Evolutionary conservation across 1,140 invertebrate species (phyloP).

Genomic region (Chymomyza costata): DNA sequence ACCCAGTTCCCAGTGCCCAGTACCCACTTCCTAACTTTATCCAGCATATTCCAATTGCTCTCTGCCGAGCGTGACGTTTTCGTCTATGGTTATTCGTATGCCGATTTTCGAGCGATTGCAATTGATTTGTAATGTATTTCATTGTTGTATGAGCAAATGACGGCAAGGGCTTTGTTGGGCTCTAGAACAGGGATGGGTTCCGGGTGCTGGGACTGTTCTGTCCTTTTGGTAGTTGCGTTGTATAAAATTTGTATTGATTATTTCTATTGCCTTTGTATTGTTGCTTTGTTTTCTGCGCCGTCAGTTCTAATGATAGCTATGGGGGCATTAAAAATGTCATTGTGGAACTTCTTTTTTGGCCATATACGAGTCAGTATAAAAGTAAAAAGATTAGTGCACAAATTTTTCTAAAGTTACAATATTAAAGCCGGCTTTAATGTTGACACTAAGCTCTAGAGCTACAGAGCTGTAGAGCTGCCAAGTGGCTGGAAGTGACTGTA

Average conservation of each 20-base stretch:
- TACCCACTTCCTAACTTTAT: too few species aligned
- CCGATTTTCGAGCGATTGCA: slow-evolving; percentile 71
- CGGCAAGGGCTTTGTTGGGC: too few species aligned
- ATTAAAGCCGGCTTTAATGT: too few species aligned
- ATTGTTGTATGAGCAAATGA: slow-evolving; percentile 59
- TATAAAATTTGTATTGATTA: slow-evolving; percentile 72
- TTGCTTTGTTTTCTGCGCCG: slow-evolving; percentile 43
- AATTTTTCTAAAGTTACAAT: too few species aligned
- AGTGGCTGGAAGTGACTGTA: too few species aligned
- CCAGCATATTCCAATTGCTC: too few species aligned
- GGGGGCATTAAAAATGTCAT: slow-evolving; percentile 71
- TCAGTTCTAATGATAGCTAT: slow-evolving; percentile 61
- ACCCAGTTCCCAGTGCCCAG: slow-evolving; percentile 21
- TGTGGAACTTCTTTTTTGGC: slow-evolving; percentile 5
- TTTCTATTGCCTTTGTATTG: slow-evolving; percentile 66
- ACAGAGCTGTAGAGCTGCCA: slow-evolving; percentile 10
- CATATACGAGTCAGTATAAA: too few species aligned
- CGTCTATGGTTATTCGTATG: slow-evolving; percentile 70
- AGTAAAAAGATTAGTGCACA: too few species aligned
- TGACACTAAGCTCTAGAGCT: slow-evolving; percentile 3
- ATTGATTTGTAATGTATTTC: slow-evolving; percentile 73
- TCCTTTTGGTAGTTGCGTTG: too few species aligned
- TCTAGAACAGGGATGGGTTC: background rate
- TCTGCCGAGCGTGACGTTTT: too few species aligned
- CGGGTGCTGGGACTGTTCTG: background rate